Base-by-base conservation (phyloP, 2,113 vertebrate genomes). In the Misgurnus mizolepis region DNA sequence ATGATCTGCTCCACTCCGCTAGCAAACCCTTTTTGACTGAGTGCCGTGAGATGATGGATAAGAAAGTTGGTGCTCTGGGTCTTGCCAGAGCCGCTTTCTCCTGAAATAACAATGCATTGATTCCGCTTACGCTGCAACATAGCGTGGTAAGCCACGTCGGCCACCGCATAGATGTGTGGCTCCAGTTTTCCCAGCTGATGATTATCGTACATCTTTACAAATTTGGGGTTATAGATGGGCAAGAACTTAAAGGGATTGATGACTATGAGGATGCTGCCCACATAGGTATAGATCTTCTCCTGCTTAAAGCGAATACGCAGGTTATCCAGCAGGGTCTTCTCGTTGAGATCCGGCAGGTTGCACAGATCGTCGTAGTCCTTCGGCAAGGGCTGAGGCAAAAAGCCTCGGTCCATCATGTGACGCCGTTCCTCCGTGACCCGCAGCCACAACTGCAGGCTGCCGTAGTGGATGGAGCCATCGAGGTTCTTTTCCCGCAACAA, bases 61-160 rank as follows among this genome's bases (percentile, higher is more conserved):
- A 99, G 95, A 82, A 99, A 99, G 92, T 99, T 99, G 86, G 98
- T 99, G 92, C 98, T 99, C 89, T 99, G 97, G 0, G 97, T 99
- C 90, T 99, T 99, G 34, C 97, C 97, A 0, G 98, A 99, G 73
- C 98, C 97, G 0, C 97, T 99, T 89, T 99, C 98, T 79, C 97
- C 98, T 0, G 97, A 99, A 89, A 99, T 99, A 43, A 99, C 97
- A 0, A 99, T 96, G 89, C 98, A 99, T 89, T 99, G 98, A 88
- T 99, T 98, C 76, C 90, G 94, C 85, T 89, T 94, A n/a, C 94
- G 93, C 88, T 96, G 95, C 71, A 99, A 94, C 98, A 99, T 99
- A 74, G 96, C 94, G 0, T 99, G 98, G 85, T 99, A 99, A 17
- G 97, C 96, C 86, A 96, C 96, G 5, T 99, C 98, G 0, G 98